Evolutionary conservation across 2,797 vertebrate species (phyloP), one percentile per base, ranked within the genome.

Genomic region (Arrhamphus sclerolepis): DNA sequence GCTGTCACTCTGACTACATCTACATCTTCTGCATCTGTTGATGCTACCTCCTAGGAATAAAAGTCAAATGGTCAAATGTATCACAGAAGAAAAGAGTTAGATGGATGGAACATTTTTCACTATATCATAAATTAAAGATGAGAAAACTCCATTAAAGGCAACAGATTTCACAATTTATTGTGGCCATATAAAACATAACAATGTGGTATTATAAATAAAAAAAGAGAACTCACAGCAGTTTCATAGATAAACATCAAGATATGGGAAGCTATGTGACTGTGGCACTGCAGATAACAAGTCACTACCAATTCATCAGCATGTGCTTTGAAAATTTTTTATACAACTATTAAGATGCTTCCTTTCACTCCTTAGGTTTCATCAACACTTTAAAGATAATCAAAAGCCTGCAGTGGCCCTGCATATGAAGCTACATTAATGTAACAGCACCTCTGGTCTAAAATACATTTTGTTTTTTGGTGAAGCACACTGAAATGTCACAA

Each of bases 161-260:
- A 34, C 8, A 10, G 2, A 34, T 34, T 34, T 34, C 31, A 34
- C 31, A 34, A 34, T 84, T 79, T 81, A 84, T 81, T 84, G 22
- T 56, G 21, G 11, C 69, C 26, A 63, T 58, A 70, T 7, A 77
- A 74, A 72, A 79, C 52, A 55, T 48, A 46, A 69, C 43, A 58
- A 38, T 31, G 44, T 63, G 17, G 29, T 19, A 49, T 66, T 64
- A 69, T 18, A 66, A 66, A 63, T 44, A 1, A 44, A 56, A 49
- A 56, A 53, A 43, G 1, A 2, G 11, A 4, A 41, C 19, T 7
- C 13, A 51, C 26, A 59, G 43, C 18, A 50, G 49, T 21, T 5
- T 54, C 42, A 39, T 16, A 48, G 50, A 53, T 69, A 56, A 72
- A 55, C 18, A 54, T 56, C 19, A 46, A 55, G 31, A 69, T 43